Evolutionary conservation across 2,797 vertebrate species (phyloP), one percentile per base, ranked within the genome.

Genomic region (Melanogrammus aeglefinus): DNA sequence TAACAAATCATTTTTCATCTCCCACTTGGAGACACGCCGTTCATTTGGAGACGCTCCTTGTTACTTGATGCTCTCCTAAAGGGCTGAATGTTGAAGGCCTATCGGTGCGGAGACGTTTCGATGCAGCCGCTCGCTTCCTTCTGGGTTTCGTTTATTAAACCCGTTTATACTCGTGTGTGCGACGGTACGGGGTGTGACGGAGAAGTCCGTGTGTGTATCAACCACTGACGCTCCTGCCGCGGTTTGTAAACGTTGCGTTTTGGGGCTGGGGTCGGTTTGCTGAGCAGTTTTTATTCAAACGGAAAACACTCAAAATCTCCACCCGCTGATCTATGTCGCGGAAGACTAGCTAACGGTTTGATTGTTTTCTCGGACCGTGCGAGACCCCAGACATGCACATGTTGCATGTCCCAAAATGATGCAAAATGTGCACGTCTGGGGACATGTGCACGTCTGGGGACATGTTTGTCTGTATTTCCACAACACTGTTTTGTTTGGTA

Each of bases 1-100:
- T 90, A 89, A 87, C 85, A 73, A 81, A 90, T 92, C 84, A 84
- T 78, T 69, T 85, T 84, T 86, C 81, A 85, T 87, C 88, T 86
- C 36, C 80, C 77, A 79, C 84, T 86, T 84, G 80, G 82, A 86
- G 86, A 91, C 83, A 85, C 86, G 83, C 72, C 80, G 81, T 84
- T 81, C 71, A 80, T 90, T 88, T 86, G 81, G 84, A 86, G 80
- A 73, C 84, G 80, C 69, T 88, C 82, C 85, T 88, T 36, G 81
- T 36, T 82, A 21, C 47, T 44, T 29, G 16, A 2, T 71, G 0
- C 18, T 51, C 24, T 24, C 57, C 8, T 63, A 63, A 63, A 1
- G 21, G 57, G 57, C 21, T 2, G n/a, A 69, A 24, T 14, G 72
- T 82, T 80, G 72, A 82, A 83, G 77, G 79, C 83, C 81, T 63